These are phyloP conservation scores for Hippolais icterina DNA, from an alignment of 2,113 vertebrate species.

Conservation along the genomic window DNA sequence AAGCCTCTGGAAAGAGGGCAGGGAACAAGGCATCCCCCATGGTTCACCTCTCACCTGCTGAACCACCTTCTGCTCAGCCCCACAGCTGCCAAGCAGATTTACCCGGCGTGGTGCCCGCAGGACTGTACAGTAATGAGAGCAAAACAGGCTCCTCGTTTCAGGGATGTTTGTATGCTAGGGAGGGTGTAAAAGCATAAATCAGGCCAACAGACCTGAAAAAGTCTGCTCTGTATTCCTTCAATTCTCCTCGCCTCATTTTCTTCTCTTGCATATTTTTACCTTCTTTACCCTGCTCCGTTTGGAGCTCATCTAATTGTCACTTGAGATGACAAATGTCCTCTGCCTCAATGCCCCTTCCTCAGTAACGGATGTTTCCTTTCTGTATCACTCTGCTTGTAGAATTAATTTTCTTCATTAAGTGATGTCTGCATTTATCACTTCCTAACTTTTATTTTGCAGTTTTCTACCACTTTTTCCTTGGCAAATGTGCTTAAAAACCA, in stretches of 20 bases:
- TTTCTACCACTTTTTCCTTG: neutral
- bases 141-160: neutral
- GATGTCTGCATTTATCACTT: slow-evolving; percentile 42
- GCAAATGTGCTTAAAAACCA: slow-evolving; percentile 8
- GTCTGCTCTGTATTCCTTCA: neutral
- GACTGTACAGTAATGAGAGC: neutral
- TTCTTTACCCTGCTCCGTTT: slow-evolving; percentile 23
- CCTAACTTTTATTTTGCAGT: neutral
- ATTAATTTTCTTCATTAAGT: slow-evolving; percentile 61
- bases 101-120: neutral
- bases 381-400: slow-evolving; percentile 14
- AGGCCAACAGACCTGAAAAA: slow-evolving; percentile 29
- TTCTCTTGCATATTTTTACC: slow-evolving; percentile 27
- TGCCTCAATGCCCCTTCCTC: neutral
- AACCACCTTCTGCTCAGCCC: neutral
- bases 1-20: neutral
- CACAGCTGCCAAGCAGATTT: neutral
- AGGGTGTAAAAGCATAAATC: slow-evolving; percentile 6
- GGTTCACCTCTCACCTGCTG: neutral
- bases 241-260: slow-evolving; percentile 21
- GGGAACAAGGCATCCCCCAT: neutral
- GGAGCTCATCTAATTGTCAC: slow-evolving; percentile 47
- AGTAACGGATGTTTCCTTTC: neutral
- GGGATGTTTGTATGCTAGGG: neutral
- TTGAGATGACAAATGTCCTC: slow-evolving; percentile 37